Conservation (phyloP, 2,888 invertebrate species). For the Rhogogaster chlorosoma region DNA sequence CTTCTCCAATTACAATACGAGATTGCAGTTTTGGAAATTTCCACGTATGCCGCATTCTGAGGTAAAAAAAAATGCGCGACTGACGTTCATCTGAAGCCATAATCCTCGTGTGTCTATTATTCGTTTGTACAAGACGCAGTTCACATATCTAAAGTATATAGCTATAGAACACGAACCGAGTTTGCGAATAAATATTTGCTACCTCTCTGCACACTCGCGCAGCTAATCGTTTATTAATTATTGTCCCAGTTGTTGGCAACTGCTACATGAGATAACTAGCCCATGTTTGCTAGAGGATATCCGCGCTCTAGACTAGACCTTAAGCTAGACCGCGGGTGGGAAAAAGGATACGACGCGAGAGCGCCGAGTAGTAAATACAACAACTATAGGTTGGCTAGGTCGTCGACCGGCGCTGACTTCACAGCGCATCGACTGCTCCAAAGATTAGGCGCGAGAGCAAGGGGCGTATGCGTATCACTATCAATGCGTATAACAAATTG, state of each 20-base stretch:
- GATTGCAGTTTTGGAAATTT: neutral
- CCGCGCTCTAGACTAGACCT: conserved; percentile 12
- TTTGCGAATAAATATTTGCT: conserved; percentile 36
- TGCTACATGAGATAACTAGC: neutral
- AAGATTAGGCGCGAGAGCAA: neutral
- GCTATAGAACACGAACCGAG: neutral
- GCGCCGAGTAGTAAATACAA: neutral
- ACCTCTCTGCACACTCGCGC: neutral
- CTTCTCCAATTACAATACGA: neutral
- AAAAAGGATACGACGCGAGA: conserved; percentile 21
- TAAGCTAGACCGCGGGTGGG: neutral
- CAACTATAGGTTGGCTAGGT: conserved; percentile 11
- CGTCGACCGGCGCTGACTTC: conserved; percentile 40
- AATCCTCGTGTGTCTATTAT: neutral
- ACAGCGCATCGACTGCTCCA: neutral
- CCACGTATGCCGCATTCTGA: neutral
- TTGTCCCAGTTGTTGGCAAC: conserved; percentile 26
- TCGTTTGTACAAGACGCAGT: neutral
- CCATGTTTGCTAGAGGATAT: conserved; percentile 35
- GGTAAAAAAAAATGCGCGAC: neutral
- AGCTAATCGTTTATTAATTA: conserved; percentile 36
- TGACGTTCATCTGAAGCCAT: neutral
- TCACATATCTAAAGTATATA: neutral
- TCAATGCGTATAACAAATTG: neutral
- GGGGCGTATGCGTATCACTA: neutral